Base-by-base conservation (phyloP, 2,797 vertebrate genomes). In the Scarus forsteni region DNA sequence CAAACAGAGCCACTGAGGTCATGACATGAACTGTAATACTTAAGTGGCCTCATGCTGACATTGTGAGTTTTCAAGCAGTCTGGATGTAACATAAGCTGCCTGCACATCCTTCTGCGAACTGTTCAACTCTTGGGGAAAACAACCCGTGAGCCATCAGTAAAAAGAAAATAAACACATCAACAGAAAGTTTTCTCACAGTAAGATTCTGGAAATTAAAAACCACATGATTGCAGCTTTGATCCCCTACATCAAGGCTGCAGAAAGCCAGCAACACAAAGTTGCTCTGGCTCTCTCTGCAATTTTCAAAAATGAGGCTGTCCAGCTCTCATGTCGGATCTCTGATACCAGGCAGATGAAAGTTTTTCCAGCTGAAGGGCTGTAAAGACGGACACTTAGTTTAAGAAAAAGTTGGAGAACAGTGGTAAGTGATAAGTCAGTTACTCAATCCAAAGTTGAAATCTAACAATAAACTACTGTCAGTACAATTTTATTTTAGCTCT, bases 21-120 rank as follows among this genome's bases (percentile, higher is more conserved):
- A 27, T 58, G 58, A 48, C 39, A 10, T 42, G 43, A 66, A 69
- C 73, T 77, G 46, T 42, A 8, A 72, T 14, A 16, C 44, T 72
- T 70, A 16, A 48, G 19, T 75, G 60, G 45, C 56, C 14, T 11
- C 58, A 53, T 12, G 15, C 56, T 39, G 45, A 52, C 40, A 60
- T 43, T 53, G 58, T 49, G 18, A 68, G 27, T 50, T 51, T 48
- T 43, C 8, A 16, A 7, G 43, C 6, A 0, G 19, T 18, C 14
- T 58, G 45, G 34, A 56, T 43, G 3, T 49, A 35, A 58, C 9
- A 7, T 14, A 13, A 61, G n/a, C 27, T 27, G 35, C 9, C 19
- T 44, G 57, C 38, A 39, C 38, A 4, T 63, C 38, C 49, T 67
- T 55, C 46, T 14, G 19, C 61, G 57, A 10, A 3, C 27, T 27